These are phyloP conservation scores for Axinella damicornis DNA, from an alignment of 37 sponge, comb jelly and placozoan genomes.

Conservation along the genomic window DNA sequence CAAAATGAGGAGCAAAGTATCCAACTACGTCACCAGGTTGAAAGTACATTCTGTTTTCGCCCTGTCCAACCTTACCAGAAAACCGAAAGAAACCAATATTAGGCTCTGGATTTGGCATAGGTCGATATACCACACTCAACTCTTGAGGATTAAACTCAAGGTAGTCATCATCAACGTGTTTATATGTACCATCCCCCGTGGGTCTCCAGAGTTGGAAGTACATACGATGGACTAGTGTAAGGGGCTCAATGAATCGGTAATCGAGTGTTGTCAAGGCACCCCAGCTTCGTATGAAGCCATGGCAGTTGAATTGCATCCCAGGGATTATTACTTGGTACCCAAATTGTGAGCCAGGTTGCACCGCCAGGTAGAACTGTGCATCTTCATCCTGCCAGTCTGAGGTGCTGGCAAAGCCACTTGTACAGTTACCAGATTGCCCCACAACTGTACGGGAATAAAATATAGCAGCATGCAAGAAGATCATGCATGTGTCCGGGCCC, in stretches of 20 bases:
- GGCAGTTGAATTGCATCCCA: constrained; percentile 35
- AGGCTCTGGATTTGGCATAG: not conserved
- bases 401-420: too few species aligned
- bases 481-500: too few species aligned
- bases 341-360: not conserved
- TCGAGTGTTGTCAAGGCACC: constrained; percentile 14
- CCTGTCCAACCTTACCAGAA: not conserved
- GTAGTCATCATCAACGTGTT: constrained; percentile 11
- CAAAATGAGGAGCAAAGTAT: not conserved
- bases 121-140: not conserved
- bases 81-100: constrained; percentile 4
- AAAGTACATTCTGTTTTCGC: not conserved
- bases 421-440: too few species aligned
- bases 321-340: constrained; percentile 33
- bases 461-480: too few species aligned
- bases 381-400: too few species aligned
- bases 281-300: constrained; percentile 49
- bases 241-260: not conserved
- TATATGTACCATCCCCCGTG: not conserved
- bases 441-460: too few species aligned
- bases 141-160: not conserved
- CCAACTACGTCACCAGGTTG: constrained; percentile 51
- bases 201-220: constrained; percentile 54
- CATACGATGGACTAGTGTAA: not conserved
- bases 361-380: too few species aligned